Conservation (phyloP, 2,797 vertebrate species). For the Coreius guichenoti region DNA sequence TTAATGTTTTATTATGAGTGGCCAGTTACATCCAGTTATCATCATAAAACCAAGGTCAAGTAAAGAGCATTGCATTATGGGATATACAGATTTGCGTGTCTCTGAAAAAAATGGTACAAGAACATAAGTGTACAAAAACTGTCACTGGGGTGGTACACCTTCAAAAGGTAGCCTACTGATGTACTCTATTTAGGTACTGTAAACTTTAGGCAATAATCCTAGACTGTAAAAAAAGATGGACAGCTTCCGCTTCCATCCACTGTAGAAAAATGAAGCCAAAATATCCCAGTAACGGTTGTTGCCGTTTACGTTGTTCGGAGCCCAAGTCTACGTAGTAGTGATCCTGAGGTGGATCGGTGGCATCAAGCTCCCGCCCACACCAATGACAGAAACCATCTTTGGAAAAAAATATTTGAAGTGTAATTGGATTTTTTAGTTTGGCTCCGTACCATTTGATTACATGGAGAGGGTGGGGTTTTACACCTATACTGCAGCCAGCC, state of each 20-base stretch:
- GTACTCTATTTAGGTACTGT: background rate
- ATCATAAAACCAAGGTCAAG: background rate
- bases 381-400: background rate
- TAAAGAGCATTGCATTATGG: background rate
- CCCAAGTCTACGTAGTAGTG: background rate
- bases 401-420: background rate
- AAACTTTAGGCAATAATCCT: background rate
- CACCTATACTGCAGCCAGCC: background rate
- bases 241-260: too few species aligned
- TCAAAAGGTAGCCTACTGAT: too few species aligned
- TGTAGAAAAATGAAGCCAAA: background rate
- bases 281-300: background rate
- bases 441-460: background rate
- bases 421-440: background rate
- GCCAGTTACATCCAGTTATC: background rate
- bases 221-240: background rate
- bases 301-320: background rate
- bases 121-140: background rate
- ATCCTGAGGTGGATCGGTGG: background rate
- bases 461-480: background rate
- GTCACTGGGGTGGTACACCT: background rate
- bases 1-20: background rate
- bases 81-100: background rate
- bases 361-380: background rate
- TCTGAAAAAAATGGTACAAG: background rate